These are phyloP conservation scores for Ferrisia virgata DNA, from an alignment of 2,888 invertebrate species.

Conservation along the genomic window DNA sequence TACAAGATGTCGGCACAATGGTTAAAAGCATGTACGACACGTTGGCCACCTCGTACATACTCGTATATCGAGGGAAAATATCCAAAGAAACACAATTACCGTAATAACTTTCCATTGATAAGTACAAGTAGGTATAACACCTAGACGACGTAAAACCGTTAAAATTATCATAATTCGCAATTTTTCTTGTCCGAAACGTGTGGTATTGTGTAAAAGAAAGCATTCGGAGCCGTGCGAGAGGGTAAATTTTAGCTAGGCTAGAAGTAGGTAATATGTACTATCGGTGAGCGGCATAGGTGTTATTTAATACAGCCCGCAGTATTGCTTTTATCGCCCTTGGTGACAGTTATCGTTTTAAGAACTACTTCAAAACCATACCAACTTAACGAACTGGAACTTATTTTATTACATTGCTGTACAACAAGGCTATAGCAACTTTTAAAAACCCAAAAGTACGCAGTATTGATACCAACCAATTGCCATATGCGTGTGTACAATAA, in stretches of 20 bases:
- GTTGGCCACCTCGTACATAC: neutral
- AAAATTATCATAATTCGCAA: constrained; percentile 11
- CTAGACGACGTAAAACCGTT: constrained; percentile 20
- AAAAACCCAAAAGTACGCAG: neutral
- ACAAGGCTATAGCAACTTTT: neutral
- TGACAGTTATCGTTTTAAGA: neutral
- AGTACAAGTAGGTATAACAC: neutral
- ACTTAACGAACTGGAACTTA: constrained; percentile 31
- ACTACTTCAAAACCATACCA: neutral
- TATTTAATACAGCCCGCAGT: constrained; percentile 13
- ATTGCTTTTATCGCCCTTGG: constrained; percentile 12
- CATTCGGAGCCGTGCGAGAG: neutral
- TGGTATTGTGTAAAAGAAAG: neutral
- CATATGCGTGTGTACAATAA: neutral
- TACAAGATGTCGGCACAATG: constrained; percentile 3
- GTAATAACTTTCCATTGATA: constrained; percentile 22
- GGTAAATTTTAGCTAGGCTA: neutral
- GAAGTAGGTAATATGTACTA: neutral
- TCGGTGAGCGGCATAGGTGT: constrained; percentile 14
- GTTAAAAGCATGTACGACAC: constrained; percentile 20
- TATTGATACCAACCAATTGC: no score
- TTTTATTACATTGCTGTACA: constrained; percentile 8
- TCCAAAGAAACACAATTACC: neutral
- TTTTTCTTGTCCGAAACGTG: neutral
- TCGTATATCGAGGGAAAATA: neutral